phyloP scores from a whole-genome alignment of 92 coral and sea anemone genomes.

The Parazoanthus atlanticus region DNA sequence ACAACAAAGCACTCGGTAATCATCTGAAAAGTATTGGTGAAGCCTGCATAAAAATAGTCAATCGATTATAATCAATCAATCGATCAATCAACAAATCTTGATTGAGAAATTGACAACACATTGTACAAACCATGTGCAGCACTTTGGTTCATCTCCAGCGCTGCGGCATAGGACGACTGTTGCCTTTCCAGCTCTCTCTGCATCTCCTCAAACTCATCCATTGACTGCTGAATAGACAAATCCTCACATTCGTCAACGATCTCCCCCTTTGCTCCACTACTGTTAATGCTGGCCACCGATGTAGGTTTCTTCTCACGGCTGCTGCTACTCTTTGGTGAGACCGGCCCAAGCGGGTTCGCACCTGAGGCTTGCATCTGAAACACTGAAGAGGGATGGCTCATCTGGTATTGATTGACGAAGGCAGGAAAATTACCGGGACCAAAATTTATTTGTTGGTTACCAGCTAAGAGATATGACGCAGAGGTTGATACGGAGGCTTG shows the following conservation, averaged over 20 bases:
- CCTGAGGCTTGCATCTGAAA: background rate
- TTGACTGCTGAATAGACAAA: conserved; percentile 72
- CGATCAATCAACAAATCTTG: background rate
- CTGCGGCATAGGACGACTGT: conserved; percentile 91
- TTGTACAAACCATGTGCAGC: conserved; percentile 5
- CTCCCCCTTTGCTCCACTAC: conserved; percentile 51
- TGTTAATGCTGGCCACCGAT: background rate
- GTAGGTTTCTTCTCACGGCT: conserved; percentile 4
- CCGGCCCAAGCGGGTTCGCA: background rate
- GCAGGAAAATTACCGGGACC: conserved; percentile 2
- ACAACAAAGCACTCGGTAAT: too few species aligned
- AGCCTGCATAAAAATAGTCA: background rate
- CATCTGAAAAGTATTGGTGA: too few species aligned
- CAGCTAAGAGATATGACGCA: background rate
- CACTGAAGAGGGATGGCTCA: background rate
- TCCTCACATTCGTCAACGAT: conserved; percentile 87
- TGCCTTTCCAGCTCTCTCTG: conserved; percentile 71
- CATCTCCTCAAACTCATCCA: conserved; percentile 64
- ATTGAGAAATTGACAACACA: background rate
- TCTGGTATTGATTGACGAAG: conserved; percentile 16
- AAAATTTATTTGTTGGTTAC: conserved; percentile 8
- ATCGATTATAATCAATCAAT: too few species aligned
- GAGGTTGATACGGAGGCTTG: background rate
- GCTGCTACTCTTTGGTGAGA: background rate
- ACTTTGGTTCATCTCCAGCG: conserved; percentile 52